Percentiles rank a stretch among this genome's conserved stretches.
These are phyloP conservation scores for Glaucopsyche alexis DNA, from an alignment of 2,888 invertebrate species.

Conservation along the genomic window DNA sequence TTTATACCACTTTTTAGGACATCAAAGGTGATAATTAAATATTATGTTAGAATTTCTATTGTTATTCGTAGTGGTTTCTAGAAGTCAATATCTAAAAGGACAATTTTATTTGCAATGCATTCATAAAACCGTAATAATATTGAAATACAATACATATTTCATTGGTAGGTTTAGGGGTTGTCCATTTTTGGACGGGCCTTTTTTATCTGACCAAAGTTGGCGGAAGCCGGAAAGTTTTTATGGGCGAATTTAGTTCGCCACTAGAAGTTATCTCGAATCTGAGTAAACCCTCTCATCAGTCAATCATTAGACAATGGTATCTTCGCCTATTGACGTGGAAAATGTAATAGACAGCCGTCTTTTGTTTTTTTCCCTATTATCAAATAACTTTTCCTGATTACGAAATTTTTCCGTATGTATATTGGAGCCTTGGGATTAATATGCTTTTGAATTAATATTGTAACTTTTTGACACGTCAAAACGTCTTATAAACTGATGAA, in stretches of 20 bases:
- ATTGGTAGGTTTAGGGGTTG: background rate
- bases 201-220: conserved; percentile 5
- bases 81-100: no score
- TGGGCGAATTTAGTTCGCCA: background rate
- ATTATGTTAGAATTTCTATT: no score
- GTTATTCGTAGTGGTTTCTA: no score
- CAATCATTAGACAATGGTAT: conserved; percentile 19
- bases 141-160: background rate
- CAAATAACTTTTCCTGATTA: background rate
- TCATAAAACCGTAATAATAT: no score
- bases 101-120: no score
- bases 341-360: conserved; percentile 4
- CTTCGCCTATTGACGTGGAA: background rate
- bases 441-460: no score
- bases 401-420: background rate
- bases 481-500: no score
- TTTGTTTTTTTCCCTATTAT: background rate
- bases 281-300: background rate
- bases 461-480: no score
- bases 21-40: no score
- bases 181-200: background rate
- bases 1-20: background rate
- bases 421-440: background rate
- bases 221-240: background rate
- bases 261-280: conserved; percentile 9